Base-by-base conservation (phyloP, 2,888 invertebrate species). In the Drosophila sordidula region DNA sequence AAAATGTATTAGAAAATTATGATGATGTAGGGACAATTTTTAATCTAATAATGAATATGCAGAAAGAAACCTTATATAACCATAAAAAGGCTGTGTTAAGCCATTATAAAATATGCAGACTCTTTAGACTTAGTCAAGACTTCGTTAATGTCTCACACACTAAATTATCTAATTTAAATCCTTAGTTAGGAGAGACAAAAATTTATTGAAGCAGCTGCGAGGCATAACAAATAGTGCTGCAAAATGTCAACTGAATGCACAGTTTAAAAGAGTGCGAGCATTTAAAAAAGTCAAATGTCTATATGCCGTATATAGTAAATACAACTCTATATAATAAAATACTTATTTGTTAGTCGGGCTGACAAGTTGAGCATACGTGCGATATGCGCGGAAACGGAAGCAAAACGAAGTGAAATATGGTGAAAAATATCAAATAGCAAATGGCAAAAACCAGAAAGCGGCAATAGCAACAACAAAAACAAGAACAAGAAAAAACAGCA, bases 321-420 rank as follows among this genome's bases (percentile, higher is more conserved):
- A 5, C 3, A 22, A 22, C 22, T 45, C 9, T 26, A 51, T 49
- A 45, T 29, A 9, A 44, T 18, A 51, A 61, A 25, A 44, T 59
- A 71, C 46, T 61, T 71, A 66, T 69, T 70, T 74, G 79, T 71
- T 71, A 68, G 79, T 64, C 68, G 63, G 61, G 42, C 57, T 72
- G 77, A 87, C 81, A 87, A 84, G 77, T 79, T 76, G 72, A 67
- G 66, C 61, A 64, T 75, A 83, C 71, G 87, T 86, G 84, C 69
- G 47, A 76, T 79, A 72, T 58, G 70, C 76, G 65, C 58, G 67
- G 56, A 72, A 80, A 66, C 75, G 75, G 68, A 81, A 54, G 64
- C 44, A 39, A 50, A 73, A 61, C 63, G 54, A 41, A 66, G 46
- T 51, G 51, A 46, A 73, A 58, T 55, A 63, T 50, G 55, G 62